phyloP scores from a whole-genome alignment of 2,797 vertebrate genomes.

The Oreochromis grahami region DNA sequence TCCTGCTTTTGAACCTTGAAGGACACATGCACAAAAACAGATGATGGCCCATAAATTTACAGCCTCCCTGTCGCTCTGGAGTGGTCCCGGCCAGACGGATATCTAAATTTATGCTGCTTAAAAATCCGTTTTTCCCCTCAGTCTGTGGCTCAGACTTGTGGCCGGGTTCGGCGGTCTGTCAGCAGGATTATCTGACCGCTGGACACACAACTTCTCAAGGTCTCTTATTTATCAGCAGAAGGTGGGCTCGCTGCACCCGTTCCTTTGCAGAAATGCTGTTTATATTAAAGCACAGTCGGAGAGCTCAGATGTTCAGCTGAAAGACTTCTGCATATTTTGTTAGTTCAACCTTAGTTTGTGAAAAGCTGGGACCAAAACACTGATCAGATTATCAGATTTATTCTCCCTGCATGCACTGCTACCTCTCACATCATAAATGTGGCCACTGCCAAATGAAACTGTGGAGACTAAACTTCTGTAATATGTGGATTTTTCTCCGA shows the following conservation, averaged over 20 bases:
- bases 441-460: background rate
- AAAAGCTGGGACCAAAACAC: background rate
- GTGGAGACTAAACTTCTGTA: background rate
- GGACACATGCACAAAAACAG: constrained; percentile 37
- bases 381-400: background rate
- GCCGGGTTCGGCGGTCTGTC: background rate
- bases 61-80: background rate
- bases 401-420: background rate
- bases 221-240: background rate
- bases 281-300: background rate
- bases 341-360: background rate
- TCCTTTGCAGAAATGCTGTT: background rate
- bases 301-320: background rate
- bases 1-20: constrained; percentile 45
- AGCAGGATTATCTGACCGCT: background rate
- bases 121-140: background rate
- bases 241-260: background rate
- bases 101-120: constrained; percentile 31
- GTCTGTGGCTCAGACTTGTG: background rate
- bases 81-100: constrained; percentile 4
- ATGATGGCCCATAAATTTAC: constrained; percentile 47
- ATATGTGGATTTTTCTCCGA: background rate
- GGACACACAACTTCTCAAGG: background rate
- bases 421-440: background rate
- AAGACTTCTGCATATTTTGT: background rate